Percentiles rank a stretch among this genome's conserved stretches.
phyloP scores from a whole-genome alignment of 2,888 invertebrate genomes.

The Crepidodera aurea region DNA sequence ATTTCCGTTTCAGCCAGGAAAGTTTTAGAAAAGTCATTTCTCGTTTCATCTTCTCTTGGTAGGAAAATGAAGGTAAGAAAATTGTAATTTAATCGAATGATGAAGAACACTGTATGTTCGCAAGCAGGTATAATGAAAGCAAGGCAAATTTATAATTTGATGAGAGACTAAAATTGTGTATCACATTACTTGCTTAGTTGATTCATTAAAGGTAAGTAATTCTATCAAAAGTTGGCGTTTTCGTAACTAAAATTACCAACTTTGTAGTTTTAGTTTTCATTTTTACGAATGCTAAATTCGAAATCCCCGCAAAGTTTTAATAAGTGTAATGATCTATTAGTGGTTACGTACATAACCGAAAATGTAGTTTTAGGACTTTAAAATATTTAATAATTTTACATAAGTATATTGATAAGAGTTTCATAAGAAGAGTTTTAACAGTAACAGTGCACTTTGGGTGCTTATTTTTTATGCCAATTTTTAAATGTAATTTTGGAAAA shows the following conservation, averaged over 20 bases:
- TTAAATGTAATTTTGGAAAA: too few species aligned
- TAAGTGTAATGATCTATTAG: neutral
- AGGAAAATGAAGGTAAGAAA: slow-evolving; percentile 22
- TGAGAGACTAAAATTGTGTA: slow-evolving; percentile 38
- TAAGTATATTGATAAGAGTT: too few species aligned
- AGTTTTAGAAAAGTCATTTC: too few species aligned
- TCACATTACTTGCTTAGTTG: slow-evolving; percentile 37
- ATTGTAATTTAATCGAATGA: slow-evolving; percentile 34
- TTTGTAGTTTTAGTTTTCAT: slow-evolving; percentile 22
- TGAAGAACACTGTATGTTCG: slow-evolving; percentile 20
- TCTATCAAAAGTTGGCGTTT: slow-evolving; percentile 37
- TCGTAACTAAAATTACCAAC: slow-evolving; percentile 29
- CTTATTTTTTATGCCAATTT: too few species aligned
- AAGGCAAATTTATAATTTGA: slow-evolving; percentile 36
- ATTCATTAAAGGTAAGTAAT: slow-evolving; percentile 36
- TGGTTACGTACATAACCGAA: too few species aligned
- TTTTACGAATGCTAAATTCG: slow-evolving; percentile 20
- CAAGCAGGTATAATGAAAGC: slow-evolving; percentile 28
- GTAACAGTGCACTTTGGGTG: too few species aligned
- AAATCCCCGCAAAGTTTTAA: neutral
- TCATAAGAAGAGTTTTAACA: too few species aligned
- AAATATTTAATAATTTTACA: too few species aligned
- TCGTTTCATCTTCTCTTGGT: neutral
- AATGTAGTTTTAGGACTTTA: too few species aligned
- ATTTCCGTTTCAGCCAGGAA: too few species aligned